Conservation (phyloP, 2,888 invertebrate species). For the Scaptomyza reducta region DNA sequence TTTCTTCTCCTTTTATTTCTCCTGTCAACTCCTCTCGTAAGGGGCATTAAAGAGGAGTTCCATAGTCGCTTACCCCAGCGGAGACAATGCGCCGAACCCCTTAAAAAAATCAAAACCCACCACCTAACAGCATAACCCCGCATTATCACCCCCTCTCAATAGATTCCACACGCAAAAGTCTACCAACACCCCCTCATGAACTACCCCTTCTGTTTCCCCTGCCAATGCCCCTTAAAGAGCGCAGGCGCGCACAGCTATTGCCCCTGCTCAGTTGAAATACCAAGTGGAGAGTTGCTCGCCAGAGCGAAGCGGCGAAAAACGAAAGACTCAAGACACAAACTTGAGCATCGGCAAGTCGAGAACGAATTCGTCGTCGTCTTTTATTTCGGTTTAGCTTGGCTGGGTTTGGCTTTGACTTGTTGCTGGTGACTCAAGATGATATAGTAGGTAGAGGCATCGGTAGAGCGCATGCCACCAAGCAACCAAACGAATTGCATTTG, state of each 20-base stretch:
- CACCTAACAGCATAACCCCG: conserved; percentile 21
- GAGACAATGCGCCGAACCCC: conserved; percentile 29
- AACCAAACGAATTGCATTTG: conserved; percentile 66
- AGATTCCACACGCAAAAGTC: conserved; percentile 42
- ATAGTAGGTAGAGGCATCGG: conserved; percentile 31
- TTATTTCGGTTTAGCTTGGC: neutral
- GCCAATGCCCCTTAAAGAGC: conserved; percentile 30
- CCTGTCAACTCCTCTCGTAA: conserved; percentile 3
- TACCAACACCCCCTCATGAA: conserved; percentile 57
- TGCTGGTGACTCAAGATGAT: conserved; percentile 47
- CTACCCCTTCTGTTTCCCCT: conserved; percentile 52
- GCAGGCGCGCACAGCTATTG: conserved; percentile 51
- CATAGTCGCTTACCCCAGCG: conserved; percentile 17
- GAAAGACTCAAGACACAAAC: conserved; percentile 56
- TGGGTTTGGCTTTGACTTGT: conserved; percentile 1
- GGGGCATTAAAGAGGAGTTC: neutral
- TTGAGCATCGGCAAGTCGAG: conserved; percentile 28
- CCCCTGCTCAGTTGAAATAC: conserved; percentile 37
- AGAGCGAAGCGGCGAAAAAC: conserved; percentile 29
- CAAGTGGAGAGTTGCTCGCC: conserved; percentile 54
- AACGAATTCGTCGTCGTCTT: conserved; percentile 21
- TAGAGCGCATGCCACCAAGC: conserved; percentile 42
- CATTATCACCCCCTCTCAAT: conserved; percentile 21
- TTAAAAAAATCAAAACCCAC: conserved; percentile 8
- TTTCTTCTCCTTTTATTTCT: neutral